A percentile compares a stretch with the other conserved stretches of the same genome.
These are phyloP conservation scores for Sigmodon hispidus DNA, from an alignment of 2,113 vertebrate species.

Conservation along the genomic window DNA sequence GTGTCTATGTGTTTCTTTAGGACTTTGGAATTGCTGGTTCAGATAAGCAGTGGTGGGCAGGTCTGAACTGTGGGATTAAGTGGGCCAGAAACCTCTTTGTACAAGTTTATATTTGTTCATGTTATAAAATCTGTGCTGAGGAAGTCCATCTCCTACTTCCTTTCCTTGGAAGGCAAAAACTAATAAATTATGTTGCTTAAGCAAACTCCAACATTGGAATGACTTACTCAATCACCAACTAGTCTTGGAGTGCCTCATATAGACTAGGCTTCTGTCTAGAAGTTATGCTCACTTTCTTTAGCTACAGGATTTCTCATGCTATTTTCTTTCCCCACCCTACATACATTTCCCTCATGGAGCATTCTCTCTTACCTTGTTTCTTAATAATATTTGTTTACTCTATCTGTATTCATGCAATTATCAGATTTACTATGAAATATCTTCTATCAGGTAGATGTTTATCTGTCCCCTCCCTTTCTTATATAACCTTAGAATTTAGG, in stretches of 20 bases:
- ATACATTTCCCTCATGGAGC: background rate
- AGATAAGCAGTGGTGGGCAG: too few species aligned
- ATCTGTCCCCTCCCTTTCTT: background rate
- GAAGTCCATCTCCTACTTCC: background rate
- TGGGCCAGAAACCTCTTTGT: too few species aligned
- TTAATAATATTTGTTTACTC: background rate
- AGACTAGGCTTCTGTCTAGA: background rate
- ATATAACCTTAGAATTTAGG: background rate
- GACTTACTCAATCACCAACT: background rate
- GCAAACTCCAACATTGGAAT: background rate
- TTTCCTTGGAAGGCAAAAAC: background rate
- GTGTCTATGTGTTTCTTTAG: too few species aligned
- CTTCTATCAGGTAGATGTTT: background rate
- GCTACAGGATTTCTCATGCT: background rate
- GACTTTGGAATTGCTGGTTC: too few species aligned
- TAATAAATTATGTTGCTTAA: background rate
- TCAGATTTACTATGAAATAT: background rate
- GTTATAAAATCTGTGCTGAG: background rate
- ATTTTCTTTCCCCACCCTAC: background rate
- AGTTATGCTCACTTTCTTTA: background rate
- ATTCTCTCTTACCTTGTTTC: background rate
- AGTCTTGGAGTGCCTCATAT: background rate
- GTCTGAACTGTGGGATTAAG: too few species aligned
- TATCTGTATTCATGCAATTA: background rate
- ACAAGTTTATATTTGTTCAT: background rate